Evolutionary conservation across 2,797 vertebrate genomes (phyloP).

Genomic region (Sphaeramia orbicularis): DNA sequence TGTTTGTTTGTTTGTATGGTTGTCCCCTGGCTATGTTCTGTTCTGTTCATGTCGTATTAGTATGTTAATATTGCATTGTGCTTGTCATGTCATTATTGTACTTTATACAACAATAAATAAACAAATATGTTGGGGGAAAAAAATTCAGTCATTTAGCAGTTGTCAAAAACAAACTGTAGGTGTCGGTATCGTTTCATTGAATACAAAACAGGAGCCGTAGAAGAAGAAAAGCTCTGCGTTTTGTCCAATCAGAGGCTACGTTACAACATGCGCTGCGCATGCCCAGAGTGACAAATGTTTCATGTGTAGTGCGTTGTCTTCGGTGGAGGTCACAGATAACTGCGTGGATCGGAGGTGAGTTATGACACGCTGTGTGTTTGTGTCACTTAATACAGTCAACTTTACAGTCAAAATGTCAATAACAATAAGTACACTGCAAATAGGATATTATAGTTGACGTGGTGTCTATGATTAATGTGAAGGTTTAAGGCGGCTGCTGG

Average conservation of each 20-base stretch:
- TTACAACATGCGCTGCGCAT: conserved; percentile 63
- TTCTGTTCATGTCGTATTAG: too few relatives aligned
- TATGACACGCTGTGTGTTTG: neutral
- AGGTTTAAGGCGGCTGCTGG: conserved; percentile 17
- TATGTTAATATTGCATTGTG: too few relatives aligned
- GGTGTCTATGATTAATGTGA: neutral
- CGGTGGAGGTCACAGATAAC: conserved; percentile 84
- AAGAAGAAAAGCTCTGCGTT: conserved; percentile 36
- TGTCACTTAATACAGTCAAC: neutral
- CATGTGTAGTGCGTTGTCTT: conserved; percentile 75
- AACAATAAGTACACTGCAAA: accelerated
- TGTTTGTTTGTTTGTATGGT: too few relatives aligned
- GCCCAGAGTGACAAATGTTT: conserved; percentile 51
- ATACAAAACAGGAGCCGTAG: neutral
- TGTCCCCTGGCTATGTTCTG: too few relatives aligned
- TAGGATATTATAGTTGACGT: neutral
- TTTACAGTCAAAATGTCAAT: accelerated
- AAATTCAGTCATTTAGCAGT: too few relatives aligned
- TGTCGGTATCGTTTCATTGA: neutral
- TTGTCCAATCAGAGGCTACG: conserved; percentile 70
- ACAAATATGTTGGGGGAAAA: too few relatives aligned
- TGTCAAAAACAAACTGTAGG: neutral
- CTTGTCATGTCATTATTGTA: too few relatives aligned
- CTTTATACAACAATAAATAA: too few relatives aligned
- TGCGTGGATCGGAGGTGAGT: conserved; percentile 71